Evolutionary conservation across 2,113 vertebrate genomes (phyloP), one percentile per base, ranked within the genome.

Genomic region (Dicrurus megarhynchus): DNA sequence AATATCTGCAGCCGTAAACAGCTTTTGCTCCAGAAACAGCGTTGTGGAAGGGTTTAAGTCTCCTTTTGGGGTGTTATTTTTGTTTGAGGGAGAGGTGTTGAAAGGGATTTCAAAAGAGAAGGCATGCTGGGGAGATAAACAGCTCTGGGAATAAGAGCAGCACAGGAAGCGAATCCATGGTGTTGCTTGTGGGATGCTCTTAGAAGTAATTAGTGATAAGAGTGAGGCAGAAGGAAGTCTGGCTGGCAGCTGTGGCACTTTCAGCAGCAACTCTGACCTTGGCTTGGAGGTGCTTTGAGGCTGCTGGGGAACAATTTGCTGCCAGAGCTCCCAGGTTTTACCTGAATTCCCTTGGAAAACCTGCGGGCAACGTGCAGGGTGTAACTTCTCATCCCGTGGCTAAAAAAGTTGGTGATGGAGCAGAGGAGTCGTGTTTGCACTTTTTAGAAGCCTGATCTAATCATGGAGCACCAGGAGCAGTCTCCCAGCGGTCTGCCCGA

Each of bases 181-280:
- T 0, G 17, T 49, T 75, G 74, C 74, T 84, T 16, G 65, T 73
- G 84, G 74, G 84, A 82, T 56, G 81, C 92, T 95, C 92, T 91
- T 87, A 84, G 74, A 93, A 96, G 78, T 75, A 68, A 87, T 95
- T 64, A 91, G 49, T 9, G 92, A 92, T 95, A 93, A 95, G 90
- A 67, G 71, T 11, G 77, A 63, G 69, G 91, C 87, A 46, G 91
- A 73, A 96, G 69, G 89, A 95, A 95, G 87, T 94, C 77, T 95
- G 95, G 28, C 78, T 92, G 93, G 80, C 84, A 91, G 94, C 93
- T 95, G 93, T 64, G 60, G 80, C 4, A 1, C 11, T 1, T 84
- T 47, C 19, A 68, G 76, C 84, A 87, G 80, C 4, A 6, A 2
- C 56, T 91, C 68, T 94, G 95, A 89, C 93, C 86, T 93, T 87